phyloP scores from a whole-genome alignment of 2,888 invertebrate species.

The Crossocerus cetratus region DNA sequence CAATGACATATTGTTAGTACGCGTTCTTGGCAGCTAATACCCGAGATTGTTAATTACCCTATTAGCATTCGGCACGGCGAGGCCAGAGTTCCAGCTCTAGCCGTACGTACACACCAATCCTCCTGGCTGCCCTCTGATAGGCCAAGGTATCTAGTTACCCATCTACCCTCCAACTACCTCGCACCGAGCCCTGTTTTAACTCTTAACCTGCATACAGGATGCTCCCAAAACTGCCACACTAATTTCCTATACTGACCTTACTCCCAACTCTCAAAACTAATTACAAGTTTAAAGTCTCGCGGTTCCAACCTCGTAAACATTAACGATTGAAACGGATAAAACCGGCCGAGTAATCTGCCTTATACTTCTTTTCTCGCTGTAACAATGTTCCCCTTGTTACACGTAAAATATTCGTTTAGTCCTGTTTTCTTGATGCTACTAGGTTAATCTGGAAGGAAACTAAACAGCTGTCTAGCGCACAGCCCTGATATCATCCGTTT shows the following conservation, averaged over 20 bases:
- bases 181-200: conserved; percentile 10
- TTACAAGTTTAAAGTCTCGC: too few species aligned
- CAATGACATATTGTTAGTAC: conserved; percentile 57
- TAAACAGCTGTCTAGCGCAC: too few species aligned
- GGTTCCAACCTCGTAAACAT: too few species aligned
- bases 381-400: too few species aligned
- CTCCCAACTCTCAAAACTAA: too few species aligned
- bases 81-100: conserved; percentile 38
- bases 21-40: conserved; percentile 64
- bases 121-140: conserved; percentile 37
- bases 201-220: conserved; percentile 10
- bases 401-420: too few species aligned
- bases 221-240: not conserved
- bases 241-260: too few species aligned
- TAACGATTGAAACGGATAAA: too few species aligned
- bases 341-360: too few species aligned
- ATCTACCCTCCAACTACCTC: conserved; percentile 43
- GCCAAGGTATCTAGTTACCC: conserved; percentile 42
- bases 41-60: conserved; percentile 63
- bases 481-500: not conserved
- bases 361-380: too few species aligned
- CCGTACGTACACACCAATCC: conserved; percentile 26
- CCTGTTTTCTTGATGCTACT: too few species aligned
- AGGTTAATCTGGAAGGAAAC: too few species aligned
- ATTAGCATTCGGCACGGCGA: conserved; percentile 60